A percentile compares a stretch with the other conserved stretches of the same genome.
These are phyloP conservation scores for Cossypha niveicapilla DNA, from an alignment of 2,797 vertebrate genomes.

Conservation along the genomic window DNA sequence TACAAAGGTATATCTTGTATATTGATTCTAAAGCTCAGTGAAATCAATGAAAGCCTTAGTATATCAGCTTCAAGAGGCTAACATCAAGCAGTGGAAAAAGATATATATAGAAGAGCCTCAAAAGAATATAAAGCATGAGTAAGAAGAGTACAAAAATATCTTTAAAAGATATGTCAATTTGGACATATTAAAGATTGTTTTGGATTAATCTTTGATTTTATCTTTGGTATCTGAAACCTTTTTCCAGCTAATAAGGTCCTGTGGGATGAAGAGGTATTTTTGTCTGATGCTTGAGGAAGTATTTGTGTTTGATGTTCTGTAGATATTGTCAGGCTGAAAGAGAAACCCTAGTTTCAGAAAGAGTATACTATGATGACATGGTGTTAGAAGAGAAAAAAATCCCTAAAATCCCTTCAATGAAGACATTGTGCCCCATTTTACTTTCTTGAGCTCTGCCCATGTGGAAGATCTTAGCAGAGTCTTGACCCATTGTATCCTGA, in stretches of 20 bases:
- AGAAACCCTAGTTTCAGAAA: background rate
- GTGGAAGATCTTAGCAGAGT: background rate
- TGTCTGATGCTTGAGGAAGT: conserved; percentile 1
- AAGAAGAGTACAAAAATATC: background rate
- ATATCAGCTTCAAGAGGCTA: conserved; percentile 34
- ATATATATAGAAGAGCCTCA: conserved; percentile 22
- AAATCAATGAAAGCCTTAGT: conserved; percentile 56
- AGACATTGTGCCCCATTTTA: background rate
- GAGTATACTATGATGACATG: background rate
- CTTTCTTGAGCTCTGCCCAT: background rate
- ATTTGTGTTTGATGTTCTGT: conserved; percentile 28
- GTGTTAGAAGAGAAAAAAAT: background rate
- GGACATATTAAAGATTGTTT: conserved; percentile 24
- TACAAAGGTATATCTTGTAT: conserved; percentile 46
- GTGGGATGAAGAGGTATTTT: conserved; percentile 11
- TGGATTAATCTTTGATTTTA: conserved; percentile 39
- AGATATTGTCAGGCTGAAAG: background rate
- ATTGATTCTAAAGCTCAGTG: conserved; percentile 45
- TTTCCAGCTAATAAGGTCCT: conserved; percentile 29
- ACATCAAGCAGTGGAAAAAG: background rate
- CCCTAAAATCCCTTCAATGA: background rate
- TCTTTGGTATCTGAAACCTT: background rate
- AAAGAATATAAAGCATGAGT: conserved; percentile 13
- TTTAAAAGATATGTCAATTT: conserved; percentile 10
- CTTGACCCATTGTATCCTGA: background rate